Base-by-base conservation (phyloP, 2,888 invertebrate species). In the Ceraclea dissimilis region DNA sequence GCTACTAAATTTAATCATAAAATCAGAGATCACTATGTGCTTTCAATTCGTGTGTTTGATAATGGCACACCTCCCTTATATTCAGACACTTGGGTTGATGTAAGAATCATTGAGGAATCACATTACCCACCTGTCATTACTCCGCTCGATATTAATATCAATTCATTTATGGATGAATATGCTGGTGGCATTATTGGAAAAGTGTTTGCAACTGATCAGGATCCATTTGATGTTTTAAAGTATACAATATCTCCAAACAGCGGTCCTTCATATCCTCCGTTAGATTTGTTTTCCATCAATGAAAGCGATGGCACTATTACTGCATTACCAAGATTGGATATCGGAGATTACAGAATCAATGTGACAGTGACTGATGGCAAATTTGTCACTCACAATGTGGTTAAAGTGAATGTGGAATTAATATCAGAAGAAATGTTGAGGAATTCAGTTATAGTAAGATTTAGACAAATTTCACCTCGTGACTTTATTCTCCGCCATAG, bases 311-410 rank as follows among this genome's bases (percentile, higher is more conserved):
- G 96, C 2, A 88, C 88, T 18, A 71, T 97, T 53, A 83, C 84
- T 54, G 93, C 94, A 0, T 78, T 89, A 46, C 88, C 91, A 21
- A 83, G 88, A 33, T 78, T 93, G 52, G 93, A 93, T 69, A 84
- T 86, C 8, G 95, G 95, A 8, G 84, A 87, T 59, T 96, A 96
- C 73, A 79, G 83, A 13, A 70, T 97, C 2, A 97, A 96, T 71
- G 86, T 96, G 1, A 91, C 93, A 16, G 97, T 94, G 1, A 87
- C 87, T 26, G 98, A 98, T 73, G 95, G 96, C 5, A 93, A 95
- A 67, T 96, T 88, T 71, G 79, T 83, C 39, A 83, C 88, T 1
- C 85, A 82, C 68, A 84, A 90, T 0, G 76, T 83, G 34, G 86
- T 93, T 1, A 86, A 84, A 68, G 83, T 97, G 1, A 80, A 81